Evolutionary conservation across 2,113 vertebrate genomes (phyloP).

Genomic region (Oenanthe oenanthe): DNA sequence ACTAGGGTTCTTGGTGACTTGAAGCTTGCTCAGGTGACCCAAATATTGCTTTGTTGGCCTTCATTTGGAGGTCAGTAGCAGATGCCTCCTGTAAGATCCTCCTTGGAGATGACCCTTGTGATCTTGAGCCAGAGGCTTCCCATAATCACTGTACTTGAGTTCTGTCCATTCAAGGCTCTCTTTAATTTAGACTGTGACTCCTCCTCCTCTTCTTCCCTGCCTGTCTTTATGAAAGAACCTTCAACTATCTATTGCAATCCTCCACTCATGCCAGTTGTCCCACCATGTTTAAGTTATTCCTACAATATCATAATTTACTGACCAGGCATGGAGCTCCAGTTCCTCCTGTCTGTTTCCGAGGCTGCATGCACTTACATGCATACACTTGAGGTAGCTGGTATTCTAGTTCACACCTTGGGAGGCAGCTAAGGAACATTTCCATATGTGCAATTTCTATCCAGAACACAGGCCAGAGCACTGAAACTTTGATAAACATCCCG

Average conservation of each 20-base stretch:
- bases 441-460: neutral
- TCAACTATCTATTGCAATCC: neutral
- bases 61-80: neutral
- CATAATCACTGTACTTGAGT: neutral
- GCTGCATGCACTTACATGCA: fast-evolving
- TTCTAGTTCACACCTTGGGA: neutral
- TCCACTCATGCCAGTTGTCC: neutral
- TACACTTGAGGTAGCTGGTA: neutral
- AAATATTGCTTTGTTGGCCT: neutral
- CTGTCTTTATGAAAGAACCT: neutral
- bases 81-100: neutral
- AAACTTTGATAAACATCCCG: neutral
- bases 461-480: neutral
- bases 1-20: neutral
- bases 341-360: neutral
- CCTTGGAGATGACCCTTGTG: neutral
- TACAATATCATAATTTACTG: neutral
- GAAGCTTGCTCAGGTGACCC: neutral
- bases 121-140: neutral
- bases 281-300: neutral
- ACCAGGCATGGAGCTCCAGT: neutral
- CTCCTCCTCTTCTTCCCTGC: neutral
- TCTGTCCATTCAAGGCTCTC: neutral
- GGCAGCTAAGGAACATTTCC: neutral
- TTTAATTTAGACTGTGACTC: neutral